Evolutionary conservation across 2,113 vertebrate genomes (phyloP), one percentile per base, ranked within the genome.

Genomic region (Catagonus wagneri): DNA sequence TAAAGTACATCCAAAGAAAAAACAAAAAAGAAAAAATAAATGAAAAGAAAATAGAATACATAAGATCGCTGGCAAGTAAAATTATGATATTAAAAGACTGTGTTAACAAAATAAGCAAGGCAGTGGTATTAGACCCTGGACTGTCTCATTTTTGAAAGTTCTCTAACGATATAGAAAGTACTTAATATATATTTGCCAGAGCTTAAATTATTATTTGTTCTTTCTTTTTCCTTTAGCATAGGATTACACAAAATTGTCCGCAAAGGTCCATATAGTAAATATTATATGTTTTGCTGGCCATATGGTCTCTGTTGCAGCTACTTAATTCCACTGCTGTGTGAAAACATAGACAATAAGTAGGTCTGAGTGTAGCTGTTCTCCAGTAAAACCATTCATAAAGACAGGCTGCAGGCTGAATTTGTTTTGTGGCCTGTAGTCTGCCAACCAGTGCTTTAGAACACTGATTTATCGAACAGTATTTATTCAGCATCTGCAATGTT

Each of bases 181-280:
- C 83, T 92, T 34, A 58, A 0, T 83, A 52, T 89, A 94, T 94
- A 11, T 72, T 93, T 56, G 22, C 36, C 22, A 89, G 61, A 60
- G 2, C 93, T 97, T 94, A 89, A 11, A 34, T 96, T 74, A 27
- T 96, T 58, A 58, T 39, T 93, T 83, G 61, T 74, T 34, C 60
- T 95, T 96, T 96, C 89, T 75, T 95, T 95, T 97, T 97, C 83
- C 90, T 93, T 97, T 98, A 10, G 13, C 85, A 80, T 20, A 54
- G 25, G 50, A 27, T 58, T 66, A 11, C 27, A 89, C 54, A 85
- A 39, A 88, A n/a, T 92, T 61, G 17, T 61, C 34, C 69, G 4
- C 29, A 87, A 60, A 71, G 22, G 29, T 2, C 19, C 15, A 89
- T 54, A 39, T 12, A 78, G 36, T 61, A 81, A 93, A 72, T 85